Evolutionary conservation across 2,888 invertebrate species (phyloP).

Genomic region (Conomelus anceps): DNA sequence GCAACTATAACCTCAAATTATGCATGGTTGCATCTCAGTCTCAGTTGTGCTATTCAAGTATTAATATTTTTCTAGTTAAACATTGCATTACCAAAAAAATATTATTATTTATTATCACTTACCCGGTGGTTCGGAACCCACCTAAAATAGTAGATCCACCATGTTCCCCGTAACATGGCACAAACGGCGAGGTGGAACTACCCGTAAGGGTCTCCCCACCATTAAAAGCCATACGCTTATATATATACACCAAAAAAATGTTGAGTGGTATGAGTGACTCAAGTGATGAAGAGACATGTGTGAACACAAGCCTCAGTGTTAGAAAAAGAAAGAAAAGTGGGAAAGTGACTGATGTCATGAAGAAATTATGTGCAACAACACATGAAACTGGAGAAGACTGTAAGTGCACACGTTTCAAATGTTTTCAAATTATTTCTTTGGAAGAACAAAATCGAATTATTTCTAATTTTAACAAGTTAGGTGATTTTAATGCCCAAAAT

Average conservation of each 20-base stretch:
- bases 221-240: too few relatives aligned
- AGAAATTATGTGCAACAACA: constrained; percentile 6
- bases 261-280: constrained; percentile 10
- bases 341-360: constrained; percentile 18
- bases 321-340: constrained; percentile 5
- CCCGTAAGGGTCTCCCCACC: too few relatives aligned
- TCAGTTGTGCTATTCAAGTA: too few relatives aligned
- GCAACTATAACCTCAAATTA: constrained; percentile 9
- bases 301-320: not conserved
- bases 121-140: too few relatives aligned
- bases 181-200: too few relatives aligned
- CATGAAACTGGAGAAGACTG: constrained; percentile 15
- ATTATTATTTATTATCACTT: too few relatives aligned
- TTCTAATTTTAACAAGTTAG: constrained; percentile 16
- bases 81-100: not conserved
- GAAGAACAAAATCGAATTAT: constrained; percentile 18
- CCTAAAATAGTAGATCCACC: too few relatives aligned
- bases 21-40: too few relatives aligned
- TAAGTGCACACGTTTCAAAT: constrained; percentile 18
- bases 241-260: too few relatives aligned
- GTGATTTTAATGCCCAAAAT: constrained; percentile 18
- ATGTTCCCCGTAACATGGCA: too few relatives aligned
- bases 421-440: constrained; percentile 22
- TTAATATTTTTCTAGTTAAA: not conserved
- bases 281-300: constrained; percentile 2